These are phyloP conservation scores for Dendrolimus pini DNA, from an alignment of 2,888 invertebrate species.

Conservation along the genomic window DNA sequence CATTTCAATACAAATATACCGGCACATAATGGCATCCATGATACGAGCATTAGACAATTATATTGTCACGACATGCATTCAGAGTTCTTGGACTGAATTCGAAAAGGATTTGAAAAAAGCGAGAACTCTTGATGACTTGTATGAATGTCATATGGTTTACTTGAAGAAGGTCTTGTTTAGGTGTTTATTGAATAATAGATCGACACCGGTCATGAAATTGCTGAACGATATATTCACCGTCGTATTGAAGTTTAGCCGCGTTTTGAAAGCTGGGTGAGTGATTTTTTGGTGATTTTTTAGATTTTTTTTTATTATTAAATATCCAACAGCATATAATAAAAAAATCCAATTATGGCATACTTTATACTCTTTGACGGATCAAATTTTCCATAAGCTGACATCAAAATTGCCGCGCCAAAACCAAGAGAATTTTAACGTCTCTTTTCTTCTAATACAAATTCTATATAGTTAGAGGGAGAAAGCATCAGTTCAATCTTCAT, in stretches of 20 bases:
- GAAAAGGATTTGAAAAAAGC: slow-evolving; percentile 81
- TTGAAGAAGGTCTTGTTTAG: slow-evolving; percentile 85
- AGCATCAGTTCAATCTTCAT: no score
- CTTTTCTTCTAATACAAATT: no score
- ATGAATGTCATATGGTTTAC: slow-evolving; percentile 83
- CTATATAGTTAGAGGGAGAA: no score
- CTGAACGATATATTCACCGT: slow-evolving; percentile 84
- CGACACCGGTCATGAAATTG: slow-evolving; percentile 81
- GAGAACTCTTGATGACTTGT: slow-evolving; percentile 82
- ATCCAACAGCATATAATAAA: no score
- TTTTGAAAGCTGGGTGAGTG: slow-evolving; percentile 69
- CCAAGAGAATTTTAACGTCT: no score
- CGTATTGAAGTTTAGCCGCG: slow-evolving; percentile 82
- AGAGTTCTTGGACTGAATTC: slow-evolving; percentile 85
- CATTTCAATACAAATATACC: slow-evolving; percentile 81
- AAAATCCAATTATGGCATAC: no score
- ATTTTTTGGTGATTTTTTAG: slow-evolving; percentile 2
- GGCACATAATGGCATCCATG: slow-evolving; percentile 86
- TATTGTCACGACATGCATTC: slow-evolving; percentile 84
- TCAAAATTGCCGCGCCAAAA: no score
- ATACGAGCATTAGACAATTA: slow-evolving; percentile 86
- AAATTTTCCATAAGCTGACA: no score
- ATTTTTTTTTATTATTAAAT: not conserved
- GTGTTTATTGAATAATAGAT: slow-evolving; percentile 83
- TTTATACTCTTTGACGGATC: no score